Evolutionary conservation across 2,888 invertebrate species (phyloP), one percentile per base, ranked within the genome.

Genomic region (Apoda limacodes): DNA sequence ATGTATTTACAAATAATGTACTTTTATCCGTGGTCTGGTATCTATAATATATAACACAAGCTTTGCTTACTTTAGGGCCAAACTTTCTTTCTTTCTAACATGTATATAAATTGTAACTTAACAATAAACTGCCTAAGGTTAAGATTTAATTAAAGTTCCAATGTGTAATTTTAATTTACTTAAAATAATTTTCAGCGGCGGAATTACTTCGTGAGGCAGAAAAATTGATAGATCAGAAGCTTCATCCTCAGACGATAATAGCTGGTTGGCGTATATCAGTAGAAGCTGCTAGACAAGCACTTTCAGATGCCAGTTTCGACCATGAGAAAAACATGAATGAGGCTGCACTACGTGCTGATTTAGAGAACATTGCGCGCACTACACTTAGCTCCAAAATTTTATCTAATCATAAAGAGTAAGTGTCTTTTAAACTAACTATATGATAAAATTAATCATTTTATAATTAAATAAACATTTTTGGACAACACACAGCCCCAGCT

Each of bases 171-270:
- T 26, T 9, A 1, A 17, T 27, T 28, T 22, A 9, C 25, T 23
- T 10, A n/a, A n/a, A n/a, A n/a, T n/a, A n/a, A 14, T 17, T 82
- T 55, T 35, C 60, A 80, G 98, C 98, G 46, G 89, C 97, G 29
- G 98, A 99, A 74, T 74, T 99, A 28, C 81, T 99, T 11, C 88
- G 92, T 52, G 97, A 98, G 80, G 98, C 98, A 9, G 99, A 99
- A 65, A 90, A 91, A 55, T 76, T 99, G 28, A 85, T 99, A 34
- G 90, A 91, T 31, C 92, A 93, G 71, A 96, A 96, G 66, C 88
- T 99, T 42, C 99, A 99, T 67, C 99, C 99, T 2, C 99, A 99
- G 82, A 98, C 93, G 1, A 96, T 99, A 38, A 93, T 99, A 40
- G 83, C 92, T 30, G 99, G 99, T 7, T 99, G 97, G 95, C 85